These are phyloP conservation scores for Ophion slaviceki DNA, from an alignment of 2,888 invertebrate genomes.

Conservation along the genomic window DNA sequence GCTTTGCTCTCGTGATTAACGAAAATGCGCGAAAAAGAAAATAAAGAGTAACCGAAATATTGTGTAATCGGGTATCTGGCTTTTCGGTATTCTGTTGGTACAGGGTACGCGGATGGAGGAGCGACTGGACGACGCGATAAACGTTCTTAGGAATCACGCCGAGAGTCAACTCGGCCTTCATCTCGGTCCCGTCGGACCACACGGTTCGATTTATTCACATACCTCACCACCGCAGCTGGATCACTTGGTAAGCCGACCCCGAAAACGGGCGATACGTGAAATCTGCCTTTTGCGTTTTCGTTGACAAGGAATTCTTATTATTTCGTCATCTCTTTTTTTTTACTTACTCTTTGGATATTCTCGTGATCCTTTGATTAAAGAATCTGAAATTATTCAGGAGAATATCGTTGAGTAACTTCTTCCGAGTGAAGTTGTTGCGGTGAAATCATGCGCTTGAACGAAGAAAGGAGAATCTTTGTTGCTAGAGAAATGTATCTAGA, in stretches of 20 bases:
- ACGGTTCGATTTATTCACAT: constrained; percentile 85
- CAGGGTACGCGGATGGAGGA: constrained; percentile 97
- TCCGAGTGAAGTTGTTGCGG: no score
- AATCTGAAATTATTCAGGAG: no score
- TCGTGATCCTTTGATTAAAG: no score
- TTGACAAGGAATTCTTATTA: neutral
- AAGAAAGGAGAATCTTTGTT: no score
- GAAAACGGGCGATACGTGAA: neutral
- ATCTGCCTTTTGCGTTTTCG: neutral
- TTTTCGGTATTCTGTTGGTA: constrained; percentile 81
- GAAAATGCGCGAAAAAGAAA: neutral
- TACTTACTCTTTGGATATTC: no score
- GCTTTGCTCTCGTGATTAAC: neutral
- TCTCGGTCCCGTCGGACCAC: constrained; percentile 83
- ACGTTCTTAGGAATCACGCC: constrained; percentile 96
- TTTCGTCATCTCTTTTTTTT: no score
- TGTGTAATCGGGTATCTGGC: constrained; percentile 78
- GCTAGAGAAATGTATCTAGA: no score
- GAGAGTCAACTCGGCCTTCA: constrained; percentile 90
- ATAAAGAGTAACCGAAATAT: constrained; percentile 55
- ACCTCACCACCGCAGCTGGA: constrained; percentile 85
- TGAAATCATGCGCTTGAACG: no score
- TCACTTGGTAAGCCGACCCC: constrained; percentile 81
- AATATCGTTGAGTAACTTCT: no score
- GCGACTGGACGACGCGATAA: constrained; percentile 96